Conservation (phyloP, 2,113 vertebrate genomes). For the Orycteropus afer region DNA sequence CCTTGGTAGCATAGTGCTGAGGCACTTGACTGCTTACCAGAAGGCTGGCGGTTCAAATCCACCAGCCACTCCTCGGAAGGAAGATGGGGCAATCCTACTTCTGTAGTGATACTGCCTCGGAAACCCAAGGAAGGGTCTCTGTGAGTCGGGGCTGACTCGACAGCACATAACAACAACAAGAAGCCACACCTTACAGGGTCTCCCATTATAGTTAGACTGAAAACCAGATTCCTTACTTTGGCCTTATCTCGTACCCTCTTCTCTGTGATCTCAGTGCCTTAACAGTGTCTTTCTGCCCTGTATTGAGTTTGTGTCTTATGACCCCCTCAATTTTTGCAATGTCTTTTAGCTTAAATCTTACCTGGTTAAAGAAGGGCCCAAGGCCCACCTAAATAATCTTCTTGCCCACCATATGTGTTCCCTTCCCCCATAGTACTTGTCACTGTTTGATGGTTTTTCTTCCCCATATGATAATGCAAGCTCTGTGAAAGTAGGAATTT, state of each 20-base stretch:
- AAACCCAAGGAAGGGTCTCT: too few species aligned
- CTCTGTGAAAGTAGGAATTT: background rate
- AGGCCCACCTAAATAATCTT: background rate
- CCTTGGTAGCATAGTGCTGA: too few species aligned
- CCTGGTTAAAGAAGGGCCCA: background rate
- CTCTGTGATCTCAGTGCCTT: background rate
- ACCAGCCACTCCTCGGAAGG: too few species aligned
- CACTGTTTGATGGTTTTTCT: background rate
- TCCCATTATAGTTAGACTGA: background rate
- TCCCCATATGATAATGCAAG: background rate
- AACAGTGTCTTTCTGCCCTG: background rate
- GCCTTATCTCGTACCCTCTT: background rate
- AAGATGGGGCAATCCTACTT: too few species aligned
- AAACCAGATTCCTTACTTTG: background rate
- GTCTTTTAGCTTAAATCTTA: background rate
- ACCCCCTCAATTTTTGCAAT: background rate
- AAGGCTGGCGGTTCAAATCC: too few species aligned
- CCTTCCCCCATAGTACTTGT: background rate
- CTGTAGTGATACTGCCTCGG: too few species aligned
- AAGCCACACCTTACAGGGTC: background rate
- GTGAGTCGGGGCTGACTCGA: too few species aligned
- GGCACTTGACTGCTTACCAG: too few species aligned
- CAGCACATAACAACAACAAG: too few species aligned
- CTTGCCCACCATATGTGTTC: background rate
- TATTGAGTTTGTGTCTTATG: background rate